Conservation (phyloP, 2,888 invertebrate genomes). For the Ormyrus labotus region DNA sequence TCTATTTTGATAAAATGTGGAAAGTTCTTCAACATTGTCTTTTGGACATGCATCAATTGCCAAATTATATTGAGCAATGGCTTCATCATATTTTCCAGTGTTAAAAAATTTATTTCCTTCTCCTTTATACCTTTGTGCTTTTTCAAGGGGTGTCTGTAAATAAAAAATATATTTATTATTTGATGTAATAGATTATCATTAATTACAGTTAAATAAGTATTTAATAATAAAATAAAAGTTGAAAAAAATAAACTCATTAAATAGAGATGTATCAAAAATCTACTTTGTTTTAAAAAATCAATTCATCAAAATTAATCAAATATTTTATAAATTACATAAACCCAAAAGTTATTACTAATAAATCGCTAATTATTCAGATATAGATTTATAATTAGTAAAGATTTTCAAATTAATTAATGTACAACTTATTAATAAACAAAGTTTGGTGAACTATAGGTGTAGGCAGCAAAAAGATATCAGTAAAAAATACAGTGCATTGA, state of each 20-base stretch:
- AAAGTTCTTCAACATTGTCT: conserved; percentile 84
- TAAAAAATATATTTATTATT: conserved; percentile 56
- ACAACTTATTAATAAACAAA: no score
- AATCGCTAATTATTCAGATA: no score
- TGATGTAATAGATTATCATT: not conserved
- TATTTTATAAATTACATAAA: no score
- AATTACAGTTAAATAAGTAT: not conserved
- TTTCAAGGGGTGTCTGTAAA: conserved; percentile 80
- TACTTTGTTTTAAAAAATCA: not conserved
- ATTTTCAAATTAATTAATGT: no score
- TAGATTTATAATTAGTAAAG: no score
- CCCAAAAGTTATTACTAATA: no score
- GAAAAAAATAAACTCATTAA: not conserved
- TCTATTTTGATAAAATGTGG: conserved; percentile 96
- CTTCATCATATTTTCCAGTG: conserved; percentile 92
- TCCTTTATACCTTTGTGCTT: conserved; percentile 88
- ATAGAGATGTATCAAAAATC: no score
- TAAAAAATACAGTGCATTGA: no score
- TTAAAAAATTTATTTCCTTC: conserved; percentile 93
- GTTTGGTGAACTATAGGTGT: no score
- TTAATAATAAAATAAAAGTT: conserved; percentile 7
- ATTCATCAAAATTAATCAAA: not conserved
- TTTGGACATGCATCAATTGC: conserved; percentile 93
- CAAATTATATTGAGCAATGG: conserved; percentile 91
- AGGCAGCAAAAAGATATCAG: no score